Evolutionary conservation across 2,888 invertebrate species (phyloP).

Genomic region (Hipparchia sbordonii): DNA sequence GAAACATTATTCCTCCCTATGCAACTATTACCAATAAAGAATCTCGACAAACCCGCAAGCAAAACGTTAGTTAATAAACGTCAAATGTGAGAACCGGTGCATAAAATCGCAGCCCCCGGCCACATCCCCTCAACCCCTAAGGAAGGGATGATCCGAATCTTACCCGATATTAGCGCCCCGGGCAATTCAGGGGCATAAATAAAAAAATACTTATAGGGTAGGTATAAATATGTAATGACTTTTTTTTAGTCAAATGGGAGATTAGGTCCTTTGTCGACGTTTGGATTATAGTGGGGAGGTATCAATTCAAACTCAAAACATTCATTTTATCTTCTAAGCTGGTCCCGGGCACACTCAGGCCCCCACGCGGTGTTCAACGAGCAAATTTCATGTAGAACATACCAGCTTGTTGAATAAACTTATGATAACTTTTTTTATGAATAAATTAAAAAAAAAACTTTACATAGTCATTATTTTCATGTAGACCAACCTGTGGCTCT

Average conservation of each 20-base stretch:
- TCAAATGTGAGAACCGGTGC: slow-evolving; percentile 59
- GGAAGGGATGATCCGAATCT: slow-evolving; percentile 70
- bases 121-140: slow-evolving; percentile 49
- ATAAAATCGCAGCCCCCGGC: slow-evolving; percentile 58
- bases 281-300: slow-evolving; percentile 26
- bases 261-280: slow-evolving; percentile 29
- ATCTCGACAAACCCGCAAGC: slow-evolving; percentile 50
- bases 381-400: too few relatives aligned
- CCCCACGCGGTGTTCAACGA: too few relatives aligned
- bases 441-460: too few relatives aligned
- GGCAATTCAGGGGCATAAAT: slow-evolving; percentile 71
- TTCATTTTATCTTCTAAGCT: background rate
- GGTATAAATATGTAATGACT: slow-evolving; percentile 63
- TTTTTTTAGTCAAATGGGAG: slow-evolving; percentile 43
- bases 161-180: slow-evolving; percentile 77
- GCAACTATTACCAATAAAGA: slow-evolving; percentile 47
- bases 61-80: slow-evolving; percentile 67
- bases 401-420: too few relatives aligned
- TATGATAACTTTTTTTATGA: too few relatives aligned
- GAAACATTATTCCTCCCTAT: slow-evolving; percentile 9
- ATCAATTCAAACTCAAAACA: slow-evolving; percentile 4
- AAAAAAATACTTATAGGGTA: slow-evolving; percentile 73
- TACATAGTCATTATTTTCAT: too few relatives aligned
- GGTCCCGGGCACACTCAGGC: too few relatives aligned
- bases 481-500: too few relatives aligned